phyloP scores from a whole-genome alignment of 2,888 invertebrate species.

The Aelia acuminata region DNA sequence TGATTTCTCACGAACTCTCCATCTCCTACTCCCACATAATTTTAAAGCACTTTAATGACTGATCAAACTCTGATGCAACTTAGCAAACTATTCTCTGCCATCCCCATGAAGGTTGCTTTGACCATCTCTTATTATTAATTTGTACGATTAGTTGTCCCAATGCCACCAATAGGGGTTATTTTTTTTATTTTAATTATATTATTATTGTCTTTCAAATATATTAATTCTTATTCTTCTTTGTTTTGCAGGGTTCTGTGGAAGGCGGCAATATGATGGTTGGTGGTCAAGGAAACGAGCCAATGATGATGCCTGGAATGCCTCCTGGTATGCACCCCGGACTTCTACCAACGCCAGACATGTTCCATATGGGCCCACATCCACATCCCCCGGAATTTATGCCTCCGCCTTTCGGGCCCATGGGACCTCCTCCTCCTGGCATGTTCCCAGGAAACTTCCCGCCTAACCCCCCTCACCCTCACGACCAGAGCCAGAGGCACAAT shows the following conservation, averaged over 20 bases:
- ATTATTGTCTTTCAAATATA: neutral
- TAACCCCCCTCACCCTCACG: slow-evolving; percentile 70
- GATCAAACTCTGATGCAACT: no score
- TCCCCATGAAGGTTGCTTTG: no score
- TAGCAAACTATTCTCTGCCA: no score
- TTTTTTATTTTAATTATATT: neutral
- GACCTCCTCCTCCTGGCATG: slow-evolving; percentile 66
- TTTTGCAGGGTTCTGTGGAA: slow-evolving; percentile 55
- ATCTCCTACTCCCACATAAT: no score
- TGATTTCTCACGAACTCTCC: no score
- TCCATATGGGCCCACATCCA: slow-evolving; percentile 59
- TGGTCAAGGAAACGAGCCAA: slow-evolving; percentile 42
- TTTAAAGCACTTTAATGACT: no score
- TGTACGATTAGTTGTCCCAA: no score
- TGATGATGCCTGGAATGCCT: slow-evolving; percentile 56
- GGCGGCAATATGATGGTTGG: slow-evolving; percentile 56
- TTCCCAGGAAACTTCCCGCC: slow-evolving; percentile 62
- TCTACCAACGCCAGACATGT: slow-evolving; percentile 54
- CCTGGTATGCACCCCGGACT: slow-evolving; percentile 55
- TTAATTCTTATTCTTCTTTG: neutral
- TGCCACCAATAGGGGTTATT: no score
- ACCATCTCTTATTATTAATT: no score
- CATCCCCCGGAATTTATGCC: slow-evolving; percentile 62
- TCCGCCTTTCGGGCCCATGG: slow-evolving; percentile 65
- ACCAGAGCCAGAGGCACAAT: slow-evolving; percentile 70